These are phyloP conservation scores for Orchestia grillus DNA, from an alignment of 1,140 invertebrate genomes.

Conservation along the genomic window DNA sequence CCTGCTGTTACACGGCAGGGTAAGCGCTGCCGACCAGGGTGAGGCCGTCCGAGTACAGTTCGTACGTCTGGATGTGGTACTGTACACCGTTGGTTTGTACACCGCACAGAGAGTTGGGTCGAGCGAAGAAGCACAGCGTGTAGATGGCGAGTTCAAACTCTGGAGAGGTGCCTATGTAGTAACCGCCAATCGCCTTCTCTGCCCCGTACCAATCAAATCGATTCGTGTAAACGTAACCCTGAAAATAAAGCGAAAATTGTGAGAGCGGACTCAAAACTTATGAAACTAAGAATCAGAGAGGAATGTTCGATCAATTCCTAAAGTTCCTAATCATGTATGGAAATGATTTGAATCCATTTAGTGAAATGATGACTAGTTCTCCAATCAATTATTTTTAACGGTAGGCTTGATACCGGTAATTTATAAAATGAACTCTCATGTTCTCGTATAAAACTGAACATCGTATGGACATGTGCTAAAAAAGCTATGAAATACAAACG, in stretches of 20 bases:
- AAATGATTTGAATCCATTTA: not conserved
- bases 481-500: too few relatives aligned
- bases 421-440: not conserved
- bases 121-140: conserved; percentile 84
- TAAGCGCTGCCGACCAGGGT: conserved; percentile 64
- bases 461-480: too few relatives aligned
- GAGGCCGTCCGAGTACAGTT: conserved; percentile 32
- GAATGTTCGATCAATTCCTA: not conserved
- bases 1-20: conserved; percentile 55
- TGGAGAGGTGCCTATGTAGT: conserved; percentile 92
- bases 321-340: not conserved
- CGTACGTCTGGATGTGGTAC: conserved; percentile 62
- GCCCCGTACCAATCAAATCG: conserved; percentile 82
- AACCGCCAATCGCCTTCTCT: conserved; percentile 82
- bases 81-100: conserved; percentile 59
- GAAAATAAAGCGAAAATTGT: not conserved
- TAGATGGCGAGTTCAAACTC: conserved; percentile 93
- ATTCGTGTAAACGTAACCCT: conserved; percentile 75
- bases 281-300: not conserved
- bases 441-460: too few relatives aligned
- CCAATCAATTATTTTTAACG: not conserved
- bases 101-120: conserved; percentile 69
- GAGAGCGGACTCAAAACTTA: not conserved
- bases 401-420: not conserved
- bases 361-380: not conserved